Evolutionary conservation across 2,888 invertebrate genomes (phyloP).

Genomic region (Lepidocyrtinus sp.): DNA sequence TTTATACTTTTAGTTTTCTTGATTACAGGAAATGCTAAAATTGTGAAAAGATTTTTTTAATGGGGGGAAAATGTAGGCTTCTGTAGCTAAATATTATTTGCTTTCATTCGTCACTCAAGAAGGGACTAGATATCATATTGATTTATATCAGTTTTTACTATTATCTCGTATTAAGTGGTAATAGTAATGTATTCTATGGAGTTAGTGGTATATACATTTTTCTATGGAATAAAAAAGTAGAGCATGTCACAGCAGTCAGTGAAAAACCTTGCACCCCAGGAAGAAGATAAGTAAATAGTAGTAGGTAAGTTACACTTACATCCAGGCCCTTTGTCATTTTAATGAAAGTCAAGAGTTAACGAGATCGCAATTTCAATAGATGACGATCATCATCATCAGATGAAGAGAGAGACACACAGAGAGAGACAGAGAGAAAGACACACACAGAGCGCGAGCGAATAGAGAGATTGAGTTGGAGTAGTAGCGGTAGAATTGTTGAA

Average conservation of each 20-base stretch:
- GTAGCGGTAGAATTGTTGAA: slow-evolving; percentile 27
- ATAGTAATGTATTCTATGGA: no score
- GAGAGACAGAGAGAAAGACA: slow-evolving; percentile 33
- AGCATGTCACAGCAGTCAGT: slow-evolving; percentile 61
- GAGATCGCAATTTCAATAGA: slow-evolving; percentile 56
- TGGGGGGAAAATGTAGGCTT: no score
- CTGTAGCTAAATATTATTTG: no score
- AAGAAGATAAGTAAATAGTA: slow-evolving; percentile 58
- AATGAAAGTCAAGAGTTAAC: slow-evolving; percentile 61
- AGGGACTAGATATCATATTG: no score
- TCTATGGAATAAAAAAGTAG: slow-evolving; percentile 48
- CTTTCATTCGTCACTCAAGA: no score
- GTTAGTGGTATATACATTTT: slow-evolving; percentile 24
- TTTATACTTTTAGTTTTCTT: no score
- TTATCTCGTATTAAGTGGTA: no score
- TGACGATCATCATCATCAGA: slow-evolving; percentile 36
- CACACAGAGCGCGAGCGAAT: slow-evolving; percentile 28
- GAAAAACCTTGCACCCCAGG: slow-evolving; percentile 58
- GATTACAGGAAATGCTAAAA: no score
- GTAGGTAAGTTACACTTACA: slow-evolving; percentile 55
- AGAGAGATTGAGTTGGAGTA: slow-evolving; percentile 19
- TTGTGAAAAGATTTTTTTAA: neutral
- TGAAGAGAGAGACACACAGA: slow-evolving; percentile 36
- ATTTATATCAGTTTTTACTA: no score
- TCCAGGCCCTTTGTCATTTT: slow-evolving; percentile 56